Evolutionary conservation across 2,888 invertebrate species (phyloP).

Genomic region (Calephelis perditalis): DNA sequence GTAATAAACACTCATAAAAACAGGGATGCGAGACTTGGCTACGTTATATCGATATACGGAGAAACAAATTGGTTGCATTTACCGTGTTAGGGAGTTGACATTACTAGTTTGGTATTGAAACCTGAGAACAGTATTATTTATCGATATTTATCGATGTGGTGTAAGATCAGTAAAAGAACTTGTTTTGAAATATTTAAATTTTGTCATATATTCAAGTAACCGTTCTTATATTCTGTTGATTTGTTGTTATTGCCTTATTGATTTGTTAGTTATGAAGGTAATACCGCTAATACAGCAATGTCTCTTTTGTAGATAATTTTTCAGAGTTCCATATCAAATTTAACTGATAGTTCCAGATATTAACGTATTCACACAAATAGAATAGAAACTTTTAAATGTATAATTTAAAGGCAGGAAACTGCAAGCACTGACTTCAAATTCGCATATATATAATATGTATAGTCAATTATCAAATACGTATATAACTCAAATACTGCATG

Average conservation of each 20-base stretch:
- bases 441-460: too few species aligned
- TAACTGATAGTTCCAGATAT: too few species aligned
- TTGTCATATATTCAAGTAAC: neutral
- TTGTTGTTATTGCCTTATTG: neutral
- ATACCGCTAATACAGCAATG: too few species aligned
- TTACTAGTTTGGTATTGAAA: neutral
- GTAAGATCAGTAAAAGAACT: neutral
- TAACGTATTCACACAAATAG: too few species aligned
- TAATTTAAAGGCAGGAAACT: too few species aligned
- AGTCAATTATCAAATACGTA: too few species aligned
- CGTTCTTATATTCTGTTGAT: neutral
- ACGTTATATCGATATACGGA: slow-evolving; percentile 11
- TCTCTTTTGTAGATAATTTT: too few species aligned
- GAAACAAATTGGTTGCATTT: slow-evolving; percentile 5
- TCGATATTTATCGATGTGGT: neutral
- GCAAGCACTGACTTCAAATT: too few species aligned
- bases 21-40: slow-evolving; percentile 17
- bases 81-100: neutral
- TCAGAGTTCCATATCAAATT: too few species aligned
- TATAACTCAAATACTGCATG: too few species aligned
- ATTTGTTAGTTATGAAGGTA: too few species aligned
- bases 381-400: too few species aligned
- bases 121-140: neutral
- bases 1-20: slow-evolving; percentile 25
- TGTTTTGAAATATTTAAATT: neutral